These are phyloP conservation scores for Lasioglossum lativentre DNA, from an alignment of 2,888 invertebrate species.

Conservation along the genomic window DNA sequence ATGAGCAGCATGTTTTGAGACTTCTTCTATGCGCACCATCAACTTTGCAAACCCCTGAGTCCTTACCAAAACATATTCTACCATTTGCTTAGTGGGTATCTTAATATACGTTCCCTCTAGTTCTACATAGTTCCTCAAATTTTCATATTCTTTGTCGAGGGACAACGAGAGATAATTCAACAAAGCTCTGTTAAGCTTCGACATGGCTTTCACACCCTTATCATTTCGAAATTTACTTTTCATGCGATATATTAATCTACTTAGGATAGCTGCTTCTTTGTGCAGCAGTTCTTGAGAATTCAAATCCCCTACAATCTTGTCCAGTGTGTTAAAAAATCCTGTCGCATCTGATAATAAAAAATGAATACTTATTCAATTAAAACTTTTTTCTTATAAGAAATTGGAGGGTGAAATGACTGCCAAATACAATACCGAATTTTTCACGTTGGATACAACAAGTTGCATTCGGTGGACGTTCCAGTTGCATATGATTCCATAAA, in stretches of 20 bases:
- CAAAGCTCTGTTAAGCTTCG: conserved; percentile 86
- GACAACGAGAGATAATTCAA: conserved; percentile 85
- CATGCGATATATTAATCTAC: conserved; percentile 87
- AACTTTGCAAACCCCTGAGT: conserved; percentile 87
- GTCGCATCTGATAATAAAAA: conserved; percentile 65
- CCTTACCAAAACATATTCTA: conserved; percentile 86
- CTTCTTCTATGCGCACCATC: conserved; percentile 85
- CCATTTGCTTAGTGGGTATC: conserved; percentile 87
- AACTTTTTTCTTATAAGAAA: not conserved
- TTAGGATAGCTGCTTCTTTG: conserved; percentile 86
- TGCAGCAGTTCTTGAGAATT: conserved; percentile 85
- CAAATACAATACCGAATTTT: conserved; percentile 73
- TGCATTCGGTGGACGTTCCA: conserved; percentile 77
- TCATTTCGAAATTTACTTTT: conserved; percentile 87
- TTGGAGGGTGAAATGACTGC: not conserved
- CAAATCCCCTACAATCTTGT: conserved; percentile 71
- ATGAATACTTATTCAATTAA: conserved; percentile 2
- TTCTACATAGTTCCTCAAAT: conserved; percentile 71
- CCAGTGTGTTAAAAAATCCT: conserved; percentile 62
- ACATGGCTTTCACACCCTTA: conserved; percentile 86
- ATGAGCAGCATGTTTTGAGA: conserved; percentile 85
- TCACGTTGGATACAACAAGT: conserved; percentile 68
- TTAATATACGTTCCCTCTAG: conserved; percentile 76
- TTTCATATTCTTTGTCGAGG: conserved; percentile 84
- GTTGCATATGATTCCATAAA: conserved; percentile 77